Percentiles rank a stretch among this genome's conserved stretches.
These are phyloP conservation scores for Serrognathus titanus DNA, from an alignment of 2,888 invertebrate genomes.

Conservation along the genomic window DNA sequence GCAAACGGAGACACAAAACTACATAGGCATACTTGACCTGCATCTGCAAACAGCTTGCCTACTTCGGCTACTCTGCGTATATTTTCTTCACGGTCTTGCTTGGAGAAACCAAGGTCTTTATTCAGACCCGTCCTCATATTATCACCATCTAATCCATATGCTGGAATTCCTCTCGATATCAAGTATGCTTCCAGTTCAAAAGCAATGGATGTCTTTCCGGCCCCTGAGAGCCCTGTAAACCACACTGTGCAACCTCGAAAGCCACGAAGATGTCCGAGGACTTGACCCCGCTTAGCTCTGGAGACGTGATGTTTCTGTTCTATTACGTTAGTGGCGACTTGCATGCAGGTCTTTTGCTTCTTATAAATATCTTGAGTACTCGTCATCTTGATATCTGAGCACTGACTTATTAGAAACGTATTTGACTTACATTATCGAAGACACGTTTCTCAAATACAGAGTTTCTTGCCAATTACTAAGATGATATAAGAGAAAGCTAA, in stretches of 20 bases:
- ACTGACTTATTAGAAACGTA: too few species aligned
- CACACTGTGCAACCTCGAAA: conserved; percentile 96
- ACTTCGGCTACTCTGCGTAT: conserved; percentile 96
- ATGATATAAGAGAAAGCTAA: too few species aligned
- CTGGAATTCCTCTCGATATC: conserved; percentile 84
- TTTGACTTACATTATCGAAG: too few species aligned
- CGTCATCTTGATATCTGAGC: conserved; percentile 24
- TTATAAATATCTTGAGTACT: conserved; percentile 41
- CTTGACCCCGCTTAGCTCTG: conserved; percentile 85
- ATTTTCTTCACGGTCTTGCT: conserved; percentile 94
- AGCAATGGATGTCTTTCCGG: conserved; percentile 97
- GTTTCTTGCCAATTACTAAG: too few species aligned
- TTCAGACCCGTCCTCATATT: conserved; percentile 95
- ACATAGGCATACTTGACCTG: conserved; percentile 92
- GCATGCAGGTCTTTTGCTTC: conserved; percentile 54
- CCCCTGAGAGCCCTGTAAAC: conserved; percentile 88
- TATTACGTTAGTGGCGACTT: conserved; percentile 93
- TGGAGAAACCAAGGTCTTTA: conserved; percentile 91
- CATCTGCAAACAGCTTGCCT: conserved; percentile 95
- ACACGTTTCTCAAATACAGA: too few species aligned
- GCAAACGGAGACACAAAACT: conserved; percentile 97
- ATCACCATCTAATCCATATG: conserved; percentile 97
- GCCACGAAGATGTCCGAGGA: conserved; percentile 81
- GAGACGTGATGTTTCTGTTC: conserved; percentile 95
- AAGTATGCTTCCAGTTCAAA: conserved; percentile 95